Conservation (phyloP, 1,140 invertebrate species). For the Tribolium castaneum region DNA sequence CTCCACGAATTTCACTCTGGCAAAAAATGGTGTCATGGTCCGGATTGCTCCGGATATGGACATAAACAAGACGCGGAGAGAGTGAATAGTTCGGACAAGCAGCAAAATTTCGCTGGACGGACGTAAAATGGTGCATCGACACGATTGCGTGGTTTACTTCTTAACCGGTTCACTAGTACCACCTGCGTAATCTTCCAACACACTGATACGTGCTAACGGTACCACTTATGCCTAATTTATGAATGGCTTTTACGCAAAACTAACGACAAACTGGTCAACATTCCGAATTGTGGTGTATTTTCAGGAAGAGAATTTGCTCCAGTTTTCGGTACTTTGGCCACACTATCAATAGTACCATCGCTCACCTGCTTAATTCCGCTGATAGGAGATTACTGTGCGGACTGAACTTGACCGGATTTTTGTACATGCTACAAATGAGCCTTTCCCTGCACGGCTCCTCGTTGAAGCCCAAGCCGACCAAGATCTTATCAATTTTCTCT, state of each 20-base stretch:
- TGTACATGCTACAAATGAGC: slow-evolving; percentile 85
- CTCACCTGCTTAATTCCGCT: slow-evolving; percentile 85
- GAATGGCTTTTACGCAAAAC: background rate
- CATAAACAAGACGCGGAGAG: slow-evolving; percentile 12
- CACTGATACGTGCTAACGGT: background rate
- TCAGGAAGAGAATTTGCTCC: slow-evolving; percentile 13
- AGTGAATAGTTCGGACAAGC: background rate
- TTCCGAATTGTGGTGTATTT: background rate
- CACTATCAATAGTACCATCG: background rate
- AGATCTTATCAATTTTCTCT: slow-evolving; percentile 78
- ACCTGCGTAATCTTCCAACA: background rate
- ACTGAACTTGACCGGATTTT: slow-evolving; percentile 78
- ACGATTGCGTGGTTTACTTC: slow-evolving; percentile 22
- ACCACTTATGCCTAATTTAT: background rate
- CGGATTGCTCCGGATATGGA: slow-evolving; percentile 21
- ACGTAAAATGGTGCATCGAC: slow-evolving; percentile 13
- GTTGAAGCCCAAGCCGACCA: slow-evolving; percentile 72
- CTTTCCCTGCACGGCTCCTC: slow-evolving; percentile 80
- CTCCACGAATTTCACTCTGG: background rate
- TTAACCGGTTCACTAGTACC: background rate
- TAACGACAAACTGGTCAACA: background rate
- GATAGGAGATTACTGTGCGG: slow-evolving; percentile 87
- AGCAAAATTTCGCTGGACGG: slow-evolving; percentile 4
- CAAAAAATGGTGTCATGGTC: slow-evolving; percentile 12
- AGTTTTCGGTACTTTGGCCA: background rate